Evolutionary conservation across 2,888 invertebrate species (phyloP), one percentile per base, ranked within the genome.

Genomic region (Drosophila austrosaltans): DNA sequence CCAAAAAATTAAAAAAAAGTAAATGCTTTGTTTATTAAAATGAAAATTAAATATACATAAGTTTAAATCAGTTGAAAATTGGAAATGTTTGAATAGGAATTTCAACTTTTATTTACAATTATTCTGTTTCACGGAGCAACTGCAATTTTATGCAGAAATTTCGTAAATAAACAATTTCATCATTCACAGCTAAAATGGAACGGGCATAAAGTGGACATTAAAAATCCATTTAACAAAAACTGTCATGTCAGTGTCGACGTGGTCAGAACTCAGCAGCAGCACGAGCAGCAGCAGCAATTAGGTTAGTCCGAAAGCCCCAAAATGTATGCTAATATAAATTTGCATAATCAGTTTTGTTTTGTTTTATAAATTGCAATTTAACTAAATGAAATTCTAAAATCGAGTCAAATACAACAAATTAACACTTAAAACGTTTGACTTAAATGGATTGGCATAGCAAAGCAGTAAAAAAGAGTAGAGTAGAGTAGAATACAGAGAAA

Each of bases 291-390:
- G 7, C 54, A 30, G 16, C 63, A 7, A 62, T 48, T 48, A 48
- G 48, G 16, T 48, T 48, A 25, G 3, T 48, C 3, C 48, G 57
- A 54, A 40, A 42, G 3, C 30, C 36, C 20, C 12, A 42, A 25
- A 36, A 42, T 59, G 22, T 28, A 60, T 42, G 44, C 16, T n/a
- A 28, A 72, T 57, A 63, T 30, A 25, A 61, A 80, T 88, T 88
- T 81, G 73, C 79, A 88, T 88, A 88, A 88, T 86, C 72, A 76
- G 75, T 80, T 80, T 57, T 10, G 30, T 30, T n/a, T 61, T 57
- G 59, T 66, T 66, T 66, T 53, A 39, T 57, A 39, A 39, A 54
- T 30, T 54, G 54, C 54, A 30, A 32, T 30, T 30, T 32, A 25
- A 58, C n/a, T 63, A 16, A 60, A 28, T 16, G 30, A 25, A 60